These are phyloP conservation scores for Gymnosoma rotundatum DNA, from an alignment of 2,888 invertebrate genomes.

Conservation along the genomic window DNA sequence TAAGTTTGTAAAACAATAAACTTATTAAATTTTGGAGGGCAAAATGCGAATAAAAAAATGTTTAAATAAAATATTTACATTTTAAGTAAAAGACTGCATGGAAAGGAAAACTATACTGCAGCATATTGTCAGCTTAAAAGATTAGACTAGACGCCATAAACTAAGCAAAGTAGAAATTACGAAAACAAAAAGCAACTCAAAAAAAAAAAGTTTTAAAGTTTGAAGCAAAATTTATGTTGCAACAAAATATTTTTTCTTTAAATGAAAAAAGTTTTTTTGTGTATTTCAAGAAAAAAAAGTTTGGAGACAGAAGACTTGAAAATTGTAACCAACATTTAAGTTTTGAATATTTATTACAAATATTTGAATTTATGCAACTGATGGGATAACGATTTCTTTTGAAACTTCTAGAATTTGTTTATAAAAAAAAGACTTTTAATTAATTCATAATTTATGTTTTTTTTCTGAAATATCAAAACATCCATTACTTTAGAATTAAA, in stretches of 20 bases:
- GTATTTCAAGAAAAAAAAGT: no score
- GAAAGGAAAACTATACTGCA: slow-evolving; percentile 18
- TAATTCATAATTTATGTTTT: no score
- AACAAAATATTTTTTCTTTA: slow-evolving; percentile 18
- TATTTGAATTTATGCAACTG: no score
- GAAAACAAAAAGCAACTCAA: neutral
- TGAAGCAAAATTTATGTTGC: slow-evolving; percentile 5
- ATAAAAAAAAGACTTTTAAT: no score
- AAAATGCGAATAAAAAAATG: slow-evolving; percentile 14
- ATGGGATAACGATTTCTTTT: no score
- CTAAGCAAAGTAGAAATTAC: slow-evolving; percentile 4
- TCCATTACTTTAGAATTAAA: no score
- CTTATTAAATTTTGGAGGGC: slow-evolving; percentile 10
- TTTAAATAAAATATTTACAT: slow-evolving; percentile 19
- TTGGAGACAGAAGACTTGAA: slow-evolving; percentile 8
- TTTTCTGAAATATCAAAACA: no score
- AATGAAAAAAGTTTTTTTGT: slow-evolving; percentile 48
- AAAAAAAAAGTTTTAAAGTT: slow-evolving; percentile 50
- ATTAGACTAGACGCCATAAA: slow-evolving; percentile 63
- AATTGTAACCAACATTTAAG: slow-evolving; percentile 49
- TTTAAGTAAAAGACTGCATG: slow-evolving; percentile 19
- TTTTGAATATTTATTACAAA: slow-evolving; percentile 1
- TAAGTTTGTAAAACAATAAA: slow-evolving; percentile 16
- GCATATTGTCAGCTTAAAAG: slow-evolving; percentile 62
- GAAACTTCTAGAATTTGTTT: no score